Evolutionary conservation across 92 coral and sea anemone genomes (phyloP).

Genomic region (Bergia puertoricense): DNA sequence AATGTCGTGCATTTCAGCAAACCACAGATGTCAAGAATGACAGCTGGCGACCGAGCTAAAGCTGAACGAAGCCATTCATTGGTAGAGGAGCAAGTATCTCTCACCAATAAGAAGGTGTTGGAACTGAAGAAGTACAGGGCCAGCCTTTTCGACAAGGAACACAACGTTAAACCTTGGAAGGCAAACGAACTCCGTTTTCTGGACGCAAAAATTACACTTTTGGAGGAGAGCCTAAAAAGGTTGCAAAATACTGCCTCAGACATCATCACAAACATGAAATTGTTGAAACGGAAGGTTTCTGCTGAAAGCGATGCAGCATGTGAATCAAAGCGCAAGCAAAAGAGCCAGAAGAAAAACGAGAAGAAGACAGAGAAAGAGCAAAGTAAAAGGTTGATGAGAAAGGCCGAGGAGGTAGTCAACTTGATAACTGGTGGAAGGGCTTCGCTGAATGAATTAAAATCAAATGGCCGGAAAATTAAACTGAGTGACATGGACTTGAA

Average conservation of each 20-base stretch:
- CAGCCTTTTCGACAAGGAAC: conserved; percentile 12
- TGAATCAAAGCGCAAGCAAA: not conserved
- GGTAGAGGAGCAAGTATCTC: conserved; percentile 18
- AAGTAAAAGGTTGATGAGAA: conserved; percentile 5
- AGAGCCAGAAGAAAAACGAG: conserved; percentile 2
- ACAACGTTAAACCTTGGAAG: not conserved
- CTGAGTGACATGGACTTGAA: conserved; percentile 20
- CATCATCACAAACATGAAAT: not conserved
- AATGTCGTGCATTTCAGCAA: conserved; percentile 23
- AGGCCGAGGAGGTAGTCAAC: not conserved
- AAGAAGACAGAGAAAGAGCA: conserved; percentile 6
- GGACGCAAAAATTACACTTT: not conserved
- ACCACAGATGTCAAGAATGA: conserved; percentile 23
- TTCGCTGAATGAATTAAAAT: not conserved
- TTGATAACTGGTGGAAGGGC: conserved; percentile 17
- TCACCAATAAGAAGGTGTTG: conserved; percentile 1
- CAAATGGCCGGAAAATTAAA: conserved; percentile 7
- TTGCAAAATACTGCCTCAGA: not conserved
- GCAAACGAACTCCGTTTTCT: conserved; percentile 12
- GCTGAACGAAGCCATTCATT: conserved; percentile 29
- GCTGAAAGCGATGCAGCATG: not conserved
- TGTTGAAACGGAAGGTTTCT: not conserved
- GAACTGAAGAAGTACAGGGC: not conserved
- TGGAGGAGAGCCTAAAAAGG: not conserved
- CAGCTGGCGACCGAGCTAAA: conserved; percentile 17